phyloP scores from a whole-genome alignment of 2,888 invertebrate genomes.

The Ectobius pallidus region DNA sequence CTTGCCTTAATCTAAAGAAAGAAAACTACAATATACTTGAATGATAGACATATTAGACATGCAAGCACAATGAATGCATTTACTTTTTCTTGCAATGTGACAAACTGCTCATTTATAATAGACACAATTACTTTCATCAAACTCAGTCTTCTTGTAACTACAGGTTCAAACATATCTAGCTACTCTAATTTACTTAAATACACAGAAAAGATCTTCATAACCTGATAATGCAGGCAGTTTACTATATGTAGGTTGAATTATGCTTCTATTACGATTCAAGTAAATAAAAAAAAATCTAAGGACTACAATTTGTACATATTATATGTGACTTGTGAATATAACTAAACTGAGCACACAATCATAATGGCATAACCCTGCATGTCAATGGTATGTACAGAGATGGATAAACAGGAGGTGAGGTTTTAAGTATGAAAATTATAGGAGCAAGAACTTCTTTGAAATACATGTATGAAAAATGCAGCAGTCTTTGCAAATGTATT shows the following conservation, averaged over 20 bases:
- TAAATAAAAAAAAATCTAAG: not conserved
- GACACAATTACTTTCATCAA: constrained; percentile 14
- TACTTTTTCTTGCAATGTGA: not conserved
- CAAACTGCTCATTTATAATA: not conserved
- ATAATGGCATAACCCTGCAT: too few relatives aligned
- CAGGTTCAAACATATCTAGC: constrained; percentile 28
- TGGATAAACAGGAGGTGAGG: too few relatives aligned
- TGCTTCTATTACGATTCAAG: not conserved
- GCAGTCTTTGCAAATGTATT: too few relatives aligned
- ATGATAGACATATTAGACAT: too few relatives aligned
- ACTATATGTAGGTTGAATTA: not conserved
- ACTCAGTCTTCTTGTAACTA: constrained; percentile 36
- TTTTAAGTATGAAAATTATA: too few relatives aligned
- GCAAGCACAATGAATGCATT: not conserved
- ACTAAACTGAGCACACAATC: not conserved
- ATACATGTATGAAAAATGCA: too few relatives aligned
- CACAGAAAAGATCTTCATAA: constrained; percentile 1
- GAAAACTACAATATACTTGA: too few relatives aligned
- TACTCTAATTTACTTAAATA: constrained; percentile 24
- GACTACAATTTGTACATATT: not conserved
- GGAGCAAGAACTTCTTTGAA: too few relatives aligned
- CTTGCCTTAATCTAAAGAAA: too few relatives aligned
- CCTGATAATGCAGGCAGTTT: not conserved
- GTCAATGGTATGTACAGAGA: too few relatives aligned
- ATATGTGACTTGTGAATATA: not conserved